phyloP scores from a whole-genome alignment of 30 jellyfish, hydroid and myxozoan genomes.

The Mastigias papua region DNA sequence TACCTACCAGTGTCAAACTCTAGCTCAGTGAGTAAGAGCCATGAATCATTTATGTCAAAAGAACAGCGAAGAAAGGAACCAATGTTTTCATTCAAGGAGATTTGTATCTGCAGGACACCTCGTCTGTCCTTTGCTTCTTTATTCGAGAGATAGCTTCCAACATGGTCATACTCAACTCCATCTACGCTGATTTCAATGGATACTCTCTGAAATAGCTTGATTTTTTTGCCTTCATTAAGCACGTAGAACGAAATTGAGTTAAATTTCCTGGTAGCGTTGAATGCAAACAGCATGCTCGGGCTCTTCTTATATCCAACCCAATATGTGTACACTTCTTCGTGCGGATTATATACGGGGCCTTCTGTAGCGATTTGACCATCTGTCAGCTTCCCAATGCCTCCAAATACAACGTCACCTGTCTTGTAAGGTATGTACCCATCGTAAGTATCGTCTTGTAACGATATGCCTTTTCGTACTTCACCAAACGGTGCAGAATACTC shows the following conservation, averaged over 20 bases:
- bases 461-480: conserved; percentile 43
- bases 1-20: conserved; percentile 81
- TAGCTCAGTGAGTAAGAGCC: conserved; percentile 88
- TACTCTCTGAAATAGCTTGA: conserved; percentile 34
- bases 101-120: conserved; percentile 54
- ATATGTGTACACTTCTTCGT: conserved; percentile 1
- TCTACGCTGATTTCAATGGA: conserved; percentile 41
- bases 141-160: conserved; percentile 46
- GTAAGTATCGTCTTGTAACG: conserved; percentile 60
- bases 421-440: conserved; percentile 47
- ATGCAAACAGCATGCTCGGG: conserved; percentile 53
- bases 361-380: conserved; percentile 65
- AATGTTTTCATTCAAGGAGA: conserved; percentile 44
- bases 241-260: conserved; percentile 51
- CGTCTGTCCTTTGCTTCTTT: conserved; percentile 8
- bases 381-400: conserved; percentile 81
- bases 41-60: conserved; percentile 43
- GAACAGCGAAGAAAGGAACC: conserved; percentile 61
- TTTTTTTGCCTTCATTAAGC: conserved; percentile 24
- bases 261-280: conserved; percentile 44
- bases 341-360: conserved; percentile 12
- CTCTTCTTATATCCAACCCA: conserved; percentile 72
- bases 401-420: conserved; percentile 40
- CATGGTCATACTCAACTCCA: conserved; percentile 23
- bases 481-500: conserved; percentile 81